Evolutionary conservation across 2,888 invertebrate genomes (phyloP), one percentile per base, ranked within the genome.

Genomic region (Mycalesis mineus): DNA sequence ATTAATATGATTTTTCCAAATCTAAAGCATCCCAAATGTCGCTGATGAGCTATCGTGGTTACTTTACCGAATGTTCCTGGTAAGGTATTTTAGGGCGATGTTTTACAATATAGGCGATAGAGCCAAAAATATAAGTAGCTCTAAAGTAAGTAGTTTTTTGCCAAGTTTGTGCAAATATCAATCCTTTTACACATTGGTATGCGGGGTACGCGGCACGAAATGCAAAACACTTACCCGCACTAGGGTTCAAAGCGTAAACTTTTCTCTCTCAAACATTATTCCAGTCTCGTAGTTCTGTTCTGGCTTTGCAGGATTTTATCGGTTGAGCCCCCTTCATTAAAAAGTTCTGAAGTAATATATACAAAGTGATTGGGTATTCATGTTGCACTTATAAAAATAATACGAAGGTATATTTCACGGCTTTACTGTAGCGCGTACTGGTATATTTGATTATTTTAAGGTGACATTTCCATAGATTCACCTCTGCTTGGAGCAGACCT

Each of bases 211-310:
- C 80, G 77, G 72, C 74, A 74, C 78, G 77, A 84, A 85, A 88
- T 87, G 88, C 87, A 87, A 87, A 87, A 88, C 86, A 87, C 87
- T 87, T 86, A 85, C 84, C 84, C 85, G 77, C 78, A 77, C 80
- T 75, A 82, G 81, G 82, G 85, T 86, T 85, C 85, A 85, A 84
- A 88, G 84, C 85, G 78, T 81, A 84, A 88, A 86, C 79, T 84
- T 88, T 88, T 87, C 84, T 81, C 84, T 84, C 81, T 83, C 84
- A 80, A 77, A 81, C 82, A 82, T 86, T 86, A 88, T 88, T 88
- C 87, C 81, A 77, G 85, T 87, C 88, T 83, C 88, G 87, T 88
- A 86, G 84, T 81, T 84, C 73, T 78, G 84, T 82, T 84, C 84
- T 82, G 84, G 83, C 81, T 84, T 87, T 86, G 81, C 84, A 83